These are phyloP conservation scores for Origma solitaria DNA, from an alignment of 2,113 vertebrate genomes.

Conservation along the genomic window DNA sequence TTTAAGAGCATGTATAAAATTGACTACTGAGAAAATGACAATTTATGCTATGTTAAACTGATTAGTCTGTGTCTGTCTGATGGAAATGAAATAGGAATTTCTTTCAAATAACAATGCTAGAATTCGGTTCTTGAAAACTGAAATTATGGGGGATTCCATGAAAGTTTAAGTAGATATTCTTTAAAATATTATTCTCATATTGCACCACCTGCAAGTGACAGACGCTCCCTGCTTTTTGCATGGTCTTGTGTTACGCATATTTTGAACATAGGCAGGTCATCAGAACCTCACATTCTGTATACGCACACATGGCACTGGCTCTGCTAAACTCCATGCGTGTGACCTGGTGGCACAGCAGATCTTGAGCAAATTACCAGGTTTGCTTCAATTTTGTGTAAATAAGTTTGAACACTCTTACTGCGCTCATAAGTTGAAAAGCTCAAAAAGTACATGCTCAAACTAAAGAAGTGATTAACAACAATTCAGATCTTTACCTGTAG, in stretches of 20 bases:
- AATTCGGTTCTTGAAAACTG: background rate
- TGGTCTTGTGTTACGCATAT: background rate
- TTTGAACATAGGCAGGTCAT: background rate
- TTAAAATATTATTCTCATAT: background rate
- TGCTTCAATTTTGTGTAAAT: background rate
- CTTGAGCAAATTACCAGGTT: background rate
- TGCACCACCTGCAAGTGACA: background rate
- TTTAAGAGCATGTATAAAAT: background rate
- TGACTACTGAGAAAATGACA: background rate
- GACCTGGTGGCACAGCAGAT: background rate
- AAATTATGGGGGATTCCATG: background rate
- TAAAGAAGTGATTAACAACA: background rate
- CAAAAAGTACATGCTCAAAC: background rate
- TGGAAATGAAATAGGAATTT: background rate
- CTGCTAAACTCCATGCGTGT: background rate
- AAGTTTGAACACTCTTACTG: background rate
- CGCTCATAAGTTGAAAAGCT: background rate
- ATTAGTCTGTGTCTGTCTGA: background rate
- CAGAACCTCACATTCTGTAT: background rate
- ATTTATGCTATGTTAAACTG: background rate
- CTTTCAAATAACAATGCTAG: background rate
- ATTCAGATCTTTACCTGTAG: background rate
- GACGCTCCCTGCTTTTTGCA: background rate
- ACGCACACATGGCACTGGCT: background rate
- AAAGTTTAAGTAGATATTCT: background rate